Evolutionary conservation across 2,888 invertebrate species (phyloP), one percentile per base, ranked within the genome.

Genomic region (Chydorus sphaericus): DNA sequence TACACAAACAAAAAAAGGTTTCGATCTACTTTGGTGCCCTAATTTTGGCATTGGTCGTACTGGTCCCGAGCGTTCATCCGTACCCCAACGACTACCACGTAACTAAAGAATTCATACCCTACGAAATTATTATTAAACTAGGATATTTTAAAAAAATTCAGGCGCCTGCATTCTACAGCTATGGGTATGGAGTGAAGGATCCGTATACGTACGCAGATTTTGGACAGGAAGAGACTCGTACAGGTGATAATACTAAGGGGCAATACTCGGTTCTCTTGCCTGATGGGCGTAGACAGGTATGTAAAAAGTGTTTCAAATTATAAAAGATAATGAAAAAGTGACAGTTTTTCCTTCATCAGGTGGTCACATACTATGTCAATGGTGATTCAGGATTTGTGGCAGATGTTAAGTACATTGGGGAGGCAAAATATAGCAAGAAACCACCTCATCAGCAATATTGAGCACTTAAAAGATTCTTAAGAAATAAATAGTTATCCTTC

Each of bases 91-190:
- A 18, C 3, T 30, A 18, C n/a, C n/a, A 29, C 11, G 31, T 50
- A 49, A 49, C 4, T 50, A 4, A 29, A 8, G 14, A 16, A 50
- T 18, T 31, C 8, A 31, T 14, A 28, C 2, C n/a, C n/a, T n/a
- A n/a, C 1, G 30, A 31, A 31, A 14, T 29, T 7, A 20, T n/a
- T 18, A 5, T 28, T n/a, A 29, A 30, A 14, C 23, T 10, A 7
- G 8, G 16, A 8, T 28, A 14, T 20, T 50, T 50, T 11, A 28
- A 18, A 33, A 11, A 4, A 30, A 16, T 26, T n/a, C 14, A 52
- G 52, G 52, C 37, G 11, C 52, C 52, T 5, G 36, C 52, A 11
- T 52, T 36, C 33, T 52, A 52, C 23, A 52, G 36, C 52, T 52
- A 33, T 20, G 52, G 33, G 10, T 52, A 52, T 37, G 30, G n/a